Base-by-base conservation (phyloP, 2,113 vertebrate species). In the Anhinga anhinga region DNA sequence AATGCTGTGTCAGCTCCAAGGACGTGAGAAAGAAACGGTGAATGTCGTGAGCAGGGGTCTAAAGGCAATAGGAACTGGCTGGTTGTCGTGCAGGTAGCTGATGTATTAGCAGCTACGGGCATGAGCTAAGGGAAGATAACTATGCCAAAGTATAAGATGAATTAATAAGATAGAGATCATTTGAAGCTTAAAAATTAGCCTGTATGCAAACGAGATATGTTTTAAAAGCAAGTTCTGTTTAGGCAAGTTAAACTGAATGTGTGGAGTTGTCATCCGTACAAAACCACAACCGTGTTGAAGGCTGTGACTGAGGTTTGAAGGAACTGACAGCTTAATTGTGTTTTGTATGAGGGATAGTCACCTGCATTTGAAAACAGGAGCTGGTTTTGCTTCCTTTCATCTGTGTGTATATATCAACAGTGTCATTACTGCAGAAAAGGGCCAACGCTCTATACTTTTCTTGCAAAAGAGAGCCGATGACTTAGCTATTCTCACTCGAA, bases 41-140 rank as follows among this genome's bases (percentile, higher is more conserved):
- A 63, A 13, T 2, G 1, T 20, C 1, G 8, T 18, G 32, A 42
- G 53, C 7, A 20, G 13, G 47, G 62, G 13, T 40, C 62, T 30
- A n/a, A 25, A 70, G n/a, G 22, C 77, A 10, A 26, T 11, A 7
- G 42, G 40, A 26, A 3, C 38, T 15, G 13, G 40, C 23, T 83
- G 47, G 44, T 50, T 0, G 0, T 67, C 12, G 0, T 13, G 45
- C 53, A n/a, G 65, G 56, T 34, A 18, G 34, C 44, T n/a, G 34
- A 16, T 29, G 40, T 16, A 3, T 27, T 7, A 29, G 40, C 27
- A 45, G 78, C 47, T 69, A 13, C 1, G 8, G 42, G 26, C 15
- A 15, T 25, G 53, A 67, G 38, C 62, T 25, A 5, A 11, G 42
- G 42, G 36, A 14, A 23, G 42, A 10, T 30, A 20, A 10, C 47